Conservation (phyloP, 2,113 vertebrate species). For the Zosterops pallidus region DNA sequence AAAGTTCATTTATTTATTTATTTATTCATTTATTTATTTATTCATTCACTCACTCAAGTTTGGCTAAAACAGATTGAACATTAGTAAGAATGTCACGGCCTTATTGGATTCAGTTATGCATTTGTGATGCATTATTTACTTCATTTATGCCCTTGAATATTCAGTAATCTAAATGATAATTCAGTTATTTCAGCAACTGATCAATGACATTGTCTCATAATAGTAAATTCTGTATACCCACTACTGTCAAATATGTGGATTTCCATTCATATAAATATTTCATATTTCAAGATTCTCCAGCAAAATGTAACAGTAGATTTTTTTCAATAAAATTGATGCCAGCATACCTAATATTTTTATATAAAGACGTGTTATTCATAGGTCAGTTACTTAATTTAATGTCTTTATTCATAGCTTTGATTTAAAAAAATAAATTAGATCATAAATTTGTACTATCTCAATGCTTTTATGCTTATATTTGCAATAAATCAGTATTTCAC, state of each 20-base stretch:
- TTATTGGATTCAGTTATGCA: neutral
- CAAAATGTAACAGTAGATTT: neutral
- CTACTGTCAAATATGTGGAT: neutral
- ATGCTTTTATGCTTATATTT: neutral
- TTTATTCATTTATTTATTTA: neutral
- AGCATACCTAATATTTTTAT: neutral
- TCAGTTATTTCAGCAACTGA: neutral
- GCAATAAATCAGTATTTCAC: neutral
- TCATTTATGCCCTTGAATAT: neutral
- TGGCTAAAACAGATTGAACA: neutral
- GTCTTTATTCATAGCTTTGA: neutral
- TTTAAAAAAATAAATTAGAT: neutral
- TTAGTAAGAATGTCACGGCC: neutral
- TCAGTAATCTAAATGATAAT: slow-evolving; percentile 1
- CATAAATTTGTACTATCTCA: neutral
- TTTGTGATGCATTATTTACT: neutral
- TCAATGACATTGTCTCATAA: neutral
- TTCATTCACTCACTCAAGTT: neutral
- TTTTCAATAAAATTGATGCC: neutral
- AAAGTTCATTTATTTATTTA: neutral
- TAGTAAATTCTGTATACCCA: neutral
- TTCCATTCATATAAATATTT: neutral
- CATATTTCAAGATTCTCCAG: neutral
- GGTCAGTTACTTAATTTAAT: neutral
- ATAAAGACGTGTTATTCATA: neutral